phyloP scores from a whole-genome alignment of 1,140 invertebrate species.

The Drosophila nebulosa region DNA sequence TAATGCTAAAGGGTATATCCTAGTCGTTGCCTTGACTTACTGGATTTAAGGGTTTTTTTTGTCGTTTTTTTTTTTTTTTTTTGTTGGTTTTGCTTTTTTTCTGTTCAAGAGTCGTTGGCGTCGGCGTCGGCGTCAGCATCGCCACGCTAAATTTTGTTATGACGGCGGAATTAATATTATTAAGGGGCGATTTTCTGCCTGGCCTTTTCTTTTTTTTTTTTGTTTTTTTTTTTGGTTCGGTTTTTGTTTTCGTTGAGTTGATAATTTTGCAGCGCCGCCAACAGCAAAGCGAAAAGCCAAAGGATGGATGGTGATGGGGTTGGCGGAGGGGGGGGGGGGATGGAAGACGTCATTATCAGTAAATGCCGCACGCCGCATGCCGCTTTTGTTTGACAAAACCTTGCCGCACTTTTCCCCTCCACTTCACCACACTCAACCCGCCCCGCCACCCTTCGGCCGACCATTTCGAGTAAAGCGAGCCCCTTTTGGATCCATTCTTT shows the following conservation, averaged over 20 bases:
- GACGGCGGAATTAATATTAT: slow-evolving; percentile 78
- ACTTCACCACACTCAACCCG: not conserved
- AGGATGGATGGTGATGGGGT: not conserved
- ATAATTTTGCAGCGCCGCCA: slow-evolving; percentile 60
- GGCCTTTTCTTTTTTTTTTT: slow-evolving; percentile 32
- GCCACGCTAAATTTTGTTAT: slow-evolving; percentile 76
- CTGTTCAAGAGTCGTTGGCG: not conserved
- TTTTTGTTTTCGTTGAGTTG: slow-evolving; percentile 47
- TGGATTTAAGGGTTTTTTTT: not conserved
- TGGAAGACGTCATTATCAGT: slow-evolving; percentile 50
- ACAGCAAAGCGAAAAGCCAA: slow-evolving; percentile 12
- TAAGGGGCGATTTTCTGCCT: slow-evolving; percentile 64
- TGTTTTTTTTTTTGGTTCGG: not conserved
- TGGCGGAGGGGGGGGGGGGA: not conserved
- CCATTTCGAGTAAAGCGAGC: not conserved
- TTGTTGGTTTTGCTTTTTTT: not conserved
- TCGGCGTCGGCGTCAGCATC: not conserved
- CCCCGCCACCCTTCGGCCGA: not conserved
- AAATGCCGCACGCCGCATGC: slow-evolving; percentile 47
- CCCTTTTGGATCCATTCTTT: not conserved
- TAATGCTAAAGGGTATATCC: not conserved
- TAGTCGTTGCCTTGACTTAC: not conserved
- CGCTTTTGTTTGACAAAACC: slow-evolving; percentile 56
- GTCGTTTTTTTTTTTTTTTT: slow-evolving; percentile 7
- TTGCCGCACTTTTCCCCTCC: not conserved